phyloP scores from a whole-genome alignment of 2,797 vertebrate genomes.

The Falco columbarius region DNA sequence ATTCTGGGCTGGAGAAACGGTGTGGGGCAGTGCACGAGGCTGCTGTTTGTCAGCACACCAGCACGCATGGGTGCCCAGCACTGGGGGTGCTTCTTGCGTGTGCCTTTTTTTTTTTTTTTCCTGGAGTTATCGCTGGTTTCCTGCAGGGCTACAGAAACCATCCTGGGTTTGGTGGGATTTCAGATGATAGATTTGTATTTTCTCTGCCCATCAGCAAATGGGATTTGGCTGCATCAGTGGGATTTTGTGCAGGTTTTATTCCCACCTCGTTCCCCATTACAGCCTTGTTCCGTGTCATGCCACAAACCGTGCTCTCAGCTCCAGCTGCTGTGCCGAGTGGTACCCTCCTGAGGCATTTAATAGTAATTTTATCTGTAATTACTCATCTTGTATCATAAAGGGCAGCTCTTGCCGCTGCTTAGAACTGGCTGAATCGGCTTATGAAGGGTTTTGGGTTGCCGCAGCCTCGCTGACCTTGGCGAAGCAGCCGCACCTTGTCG shows the following conservation, averaged over 20 bases:
- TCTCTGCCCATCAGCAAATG: background rate
- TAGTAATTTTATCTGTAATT: background rate
- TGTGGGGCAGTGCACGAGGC: fast-evolving
- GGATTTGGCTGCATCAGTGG: background rate
- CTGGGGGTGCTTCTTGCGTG: background rate
- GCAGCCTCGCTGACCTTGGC: background rate
- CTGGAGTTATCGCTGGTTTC: background rate
- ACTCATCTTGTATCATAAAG: background rate
- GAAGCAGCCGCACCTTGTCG: background rate
- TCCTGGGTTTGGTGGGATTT: background rate
- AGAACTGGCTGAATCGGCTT: background rate
- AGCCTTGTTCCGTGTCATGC: fast-evolving
- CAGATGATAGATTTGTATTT: fast-evolving
- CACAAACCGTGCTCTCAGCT: background rate
- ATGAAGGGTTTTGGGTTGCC: background rate
- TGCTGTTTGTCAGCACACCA: background rate
- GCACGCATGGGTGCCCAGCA: background rate
- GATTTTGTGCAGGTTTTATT: background rate
- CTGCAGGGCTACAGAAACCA: fast-evolving
- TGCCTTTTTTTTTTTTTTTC: background rate
- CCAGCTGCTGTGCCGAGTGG: fast-evolving
- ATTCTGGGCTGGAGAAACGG: background rate
- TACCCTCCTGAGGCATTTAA: background rate
- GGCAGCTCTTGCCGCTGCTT: background rate
- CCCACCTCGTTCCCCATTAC: fast-evolving